Evolutionary conservation across 2,888 invertebrate species (phyloP), one percentile per base, ranked within the genome.

Genomic region (Chymomyza amoena): DNA sequence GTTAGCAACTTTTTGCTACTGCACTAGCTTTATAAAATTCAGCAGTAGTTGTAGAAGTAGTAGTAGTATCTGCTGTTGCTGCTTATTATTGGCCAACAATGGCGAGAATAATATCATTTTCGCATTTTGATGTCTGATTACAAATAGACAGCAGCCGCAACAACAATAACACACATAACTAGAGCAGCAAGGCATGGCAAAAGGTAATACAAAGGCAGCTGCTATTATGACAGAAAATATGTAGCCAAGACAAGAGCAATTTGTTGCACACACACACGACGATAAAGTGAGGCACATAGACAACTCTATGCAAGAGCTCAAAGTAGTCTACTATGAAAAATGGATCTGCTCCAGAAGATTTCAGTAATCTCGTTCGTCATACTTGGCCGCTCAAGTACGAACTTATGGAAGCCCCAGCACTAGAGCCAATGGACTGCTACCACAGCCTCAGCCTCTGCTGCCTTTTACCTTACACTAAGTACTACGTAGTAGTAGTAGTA

Each of bases 271-370:
- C 2, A 56, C 15, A 45, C 20, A 71, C 36, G 70, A 15, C 60
- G 63, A 72, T 61, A 66, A 25, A 66, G 25, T 25, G 28, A 15
- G 15, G 36, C 28, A 60, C 6, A 60, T 16, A 76, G 67, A 79
- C 73, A 79, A 79, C 79, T 76, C 52, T 54, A 18, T 54, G 52
- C 16, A 54, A 54, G 18, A 16, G 18, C 51, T 15, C 71, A 73
- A 83, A 83, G 81, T 87, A 85, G 88, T 80, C 76, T 85, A 77
- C 89, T 84, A 88, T 89, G 88, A 86, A 90, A 89, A 89, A 89
- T 90, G 90, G 90, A 90, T 90, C 84, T 90, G 90, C 90, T 90
- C 90, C 90, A 90, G 90, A 90, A 90, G 90, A 90, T 90, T 90
- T 90, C 84, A 90, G 90, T 90, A 90, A 90, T 90, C 90, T 90